Evolutionary conservation across 2,888 invertebrate genomes (phyloP), one percentile per base, ranked within the genome.

Genomic region (Asteroscopus sphinx): DNA sequence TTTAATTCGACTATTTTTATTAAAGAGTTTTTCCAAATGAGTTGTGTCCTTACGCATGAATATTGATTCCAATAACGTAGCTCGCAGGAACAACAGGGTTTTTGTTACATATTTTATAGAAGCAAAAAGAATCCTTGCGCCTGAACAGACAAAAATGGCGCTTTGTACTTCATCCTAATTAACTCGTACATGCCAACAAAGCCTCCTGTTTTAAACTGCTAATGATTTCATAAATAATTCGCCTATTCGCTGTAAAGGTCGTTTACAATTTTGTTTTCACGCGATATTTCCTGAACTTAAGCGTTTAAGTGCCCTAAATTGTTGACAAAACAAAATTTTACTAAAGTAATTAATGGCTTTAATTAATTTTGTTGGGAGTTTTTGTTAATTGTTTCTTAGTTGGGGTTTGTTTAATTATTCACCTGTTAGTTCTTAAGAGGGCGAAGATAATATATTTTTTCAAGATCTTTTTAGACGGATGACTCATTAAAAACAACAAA

Each of bases 181-280:
- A 53, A 47, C 8, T 52, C 11, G 16, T 44, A 39, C 39, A 21
- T 8, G 11, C 59, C 16, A 58, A 55, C 51, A 49, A 48, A 17
- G 7, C 25, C 33, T 16, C 33, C 30, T 9, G 12, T 15, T 37
- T 39, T 11, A 26, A 15, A 35, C 16, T 39, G 51, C 21, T 55
- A 60, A 63, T 58, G 30, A 73, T 70, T 66, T 33, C 37, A 60
- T 63, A 54, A 73, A 70, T 63, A 45, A 63, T 51, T 41, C 46
- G 12, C 32, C 28, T 59, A 35, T 58, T 60, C 40, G 12, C 25
- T 53, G 32, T 62, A 66, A 63, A 42, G 46, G 52, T 16, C 47
- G 13, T 32, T 45, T 13, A 54, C 39, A 60, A 57, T 73, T n/a
- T 65, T 52, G 45, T 55, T 57, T 68, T 41, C 15, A 16, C 15